phyloP scores from a whole-genome alignment of 2,113 vertebrate species.

The Anarhynchus alexandrinus region DNA sequence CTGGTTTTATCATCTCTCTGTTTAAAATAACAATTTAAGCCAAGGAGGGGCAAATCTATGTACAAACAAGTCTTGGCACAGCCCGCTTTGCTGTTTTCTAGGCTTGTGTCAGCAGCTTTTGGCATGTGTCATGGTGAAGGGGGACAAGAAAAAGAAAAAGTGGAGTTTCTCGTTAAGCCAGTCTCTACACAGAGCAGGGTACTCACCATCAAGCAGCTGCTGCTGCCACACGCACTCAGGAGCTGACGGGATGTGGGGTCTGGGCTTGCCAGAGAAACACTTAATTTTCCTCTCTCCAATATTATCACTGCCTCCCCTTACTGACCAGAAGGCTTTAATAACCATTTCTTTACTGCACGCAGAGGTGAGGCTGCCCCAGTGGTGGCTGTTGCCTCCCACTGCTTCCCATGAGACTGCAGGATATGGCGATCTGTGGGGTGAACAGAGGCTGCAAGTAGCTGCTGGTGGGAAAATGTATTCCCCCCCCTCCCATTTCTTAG shows the following conservation, averaged over 20 bases:
- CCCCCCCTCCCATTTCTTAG: neutral
- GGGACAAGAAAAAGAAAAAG: neutral
- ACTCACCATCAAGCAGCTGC: neutral
- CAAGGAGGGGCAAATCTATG: neutral
- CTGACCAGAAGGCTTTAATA: neutral
- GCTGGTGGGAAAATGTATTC: neutral
- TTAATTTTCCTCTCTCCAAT: neutral
- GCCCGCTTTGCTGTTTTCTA: neutral
- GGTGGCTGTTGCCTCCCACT: neutral
- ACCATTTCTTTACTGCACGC: neutral
- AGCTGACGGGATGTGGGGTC: accelerated
- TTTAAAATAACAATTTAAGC: neutral
- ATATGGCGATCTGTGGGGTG: accelerated
- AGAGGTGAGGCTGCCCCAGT: neutral
- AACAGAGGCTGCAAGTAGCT: neutral
- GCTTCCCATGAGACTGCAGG: neutral
- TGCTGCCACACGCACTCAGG: neutral
- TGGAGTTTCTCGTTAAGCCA: neutral
- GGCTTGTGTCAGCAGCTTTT: neutral
- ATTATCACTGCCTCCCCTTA: neutral
- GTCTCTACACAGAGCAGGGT: neutral
- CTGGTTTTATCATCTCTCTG: neutral
- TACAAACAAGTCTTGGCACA: neutral
- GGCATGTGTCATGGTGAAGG: neutral
- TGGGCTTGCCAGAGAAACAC: neutral